Conservation (phyloP, 2,888 invertebrate species). For the Pachydiplax longipennis region DNA sequence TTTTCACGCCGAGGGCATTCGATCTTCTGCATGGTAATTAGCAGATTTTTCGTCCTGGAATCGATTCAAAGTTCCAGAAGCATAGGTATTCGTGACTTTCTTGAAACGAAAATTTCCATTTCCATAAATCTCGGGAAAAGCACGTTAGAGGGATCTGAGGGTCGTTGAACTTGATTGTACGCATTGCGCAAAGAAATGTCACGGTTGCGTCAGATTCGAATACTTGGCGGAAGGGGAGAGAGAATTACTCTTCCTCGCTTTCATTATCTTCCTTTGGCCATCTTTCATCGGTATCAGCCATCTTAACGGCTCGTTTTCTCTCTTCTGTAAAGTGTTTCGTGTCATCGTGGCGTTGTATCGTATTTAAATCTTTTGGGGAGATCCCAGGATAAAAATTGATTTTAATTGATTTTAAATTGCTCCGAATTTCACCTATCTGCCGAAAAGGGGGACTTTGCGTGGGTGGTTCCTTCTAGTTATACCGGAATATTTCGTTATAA, state of each 20-base stretch:
- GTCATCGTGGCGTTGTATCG: background rate
- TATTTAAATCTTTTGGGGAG: background rate
- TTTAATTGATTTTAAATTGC: no score
- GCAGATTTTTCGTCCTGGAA: background rate
- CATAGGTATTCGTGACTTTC: constrained; percentile 22
- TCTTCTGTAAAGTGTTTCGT: background rate
- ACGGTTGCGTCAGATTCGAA: constrained; percentile 31
- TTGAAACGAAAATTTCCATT: constrained; percentile 2
- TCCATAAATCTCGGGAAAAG: constrained; percentile 27
- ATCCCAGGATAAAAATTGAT: no score
- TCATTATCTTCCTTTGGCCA: constrained; percentile 8
- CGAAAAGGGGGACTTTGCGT: no score
- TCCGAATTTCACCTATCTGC: no score
- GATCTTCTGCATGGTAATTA: background rate
- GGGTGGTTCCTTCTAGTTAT: no score
- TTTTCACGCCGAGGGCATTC: background rate
- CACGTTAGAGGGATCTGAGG: constrained; percentile 3
- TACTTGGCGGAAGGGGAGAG: background rate
- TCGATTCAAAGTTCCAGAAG: background rate
- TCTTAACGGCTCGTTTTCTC: background rate
- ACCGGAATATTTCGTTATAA: no score
- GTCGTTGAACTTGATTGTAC: constrained; percentile 35
- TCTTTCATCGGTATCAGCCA: background rate
- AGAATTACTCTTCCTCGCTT: background rate
- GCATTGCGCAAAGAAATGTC: constrained; percentile 41